A percentile compares a stretch with the other conserved stretches of the same genome.
Evolutionary conservation across 2,797 vertebrate species (phyloP).

Genomic region (Adrianichthys oophorus): DNA sequence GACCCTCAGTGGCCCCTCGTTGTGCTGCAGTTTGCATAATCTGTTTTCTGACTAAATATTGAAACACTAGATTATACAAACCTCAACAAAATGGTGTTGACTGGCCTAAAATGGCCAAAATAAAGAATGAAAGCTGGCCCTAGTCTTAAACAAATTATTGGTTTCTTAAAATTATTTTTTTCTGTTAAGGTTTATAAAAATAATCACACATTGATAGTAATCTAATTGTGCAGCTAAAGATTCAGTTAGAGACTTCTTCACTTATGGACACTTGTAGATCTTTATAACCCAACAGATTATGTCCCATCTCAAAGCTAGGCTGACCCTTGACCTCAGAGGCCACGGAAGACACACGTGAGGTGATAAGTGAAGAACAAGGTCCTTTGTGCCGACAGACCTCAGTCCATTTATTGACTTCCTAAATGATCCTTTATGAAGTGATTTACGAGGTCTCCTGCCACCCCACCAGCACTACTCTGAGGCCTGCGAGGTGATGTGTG

Average conservation of each 20-base stretch:
- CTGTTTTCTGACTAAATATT: conserved; percentile 51
- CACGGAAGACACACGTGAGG: conserved; percentile 63
- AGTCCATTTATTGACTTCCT: conserved; percentile 80
- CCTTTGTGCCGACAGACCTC: conserved; percentile 59
- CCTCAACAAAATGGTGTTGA: conserved; percentile 34
- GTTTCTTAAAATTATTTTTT: conserved; percentile 20
- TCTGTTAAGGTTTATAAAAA: conserved; percentile 32
- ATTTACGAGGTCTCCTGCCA: conserved; percentile 68
- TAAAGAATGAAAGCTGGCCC: conserved; percentile 21
- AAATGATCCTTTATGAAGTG: conserved; percentile 80
- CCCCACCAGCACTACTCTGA: conserved; percentile 30
- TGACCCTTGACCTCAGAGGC: conserved; percentile 67
- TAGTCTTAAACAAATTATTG: conserved; percentile 4
- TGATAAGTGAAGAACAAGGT: conserved; percentile 66
- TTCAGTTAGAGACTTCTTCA: conserved; percentile 7
- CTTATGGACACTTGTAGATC: conserved; percentile 1
- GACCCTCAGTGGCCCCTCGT: conserved; percentile 7
- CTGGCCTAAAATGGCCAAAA: conserved; percentile 40
- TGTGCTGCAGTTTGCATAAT: conserved; percentile 33
- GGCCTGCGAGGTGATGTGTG: conserved; percentile 29
- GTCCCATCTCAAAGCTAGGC: conserved; percentile 46
- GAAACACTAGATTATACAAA: conserved; percentile 39
- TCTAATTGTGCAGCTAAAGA: conserved; percentile 15
- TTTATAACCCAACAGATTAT: conserved; percentile 32
- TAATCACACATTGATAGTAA: conserved; percentile 21